Base-by-base conservation (phyloP, 2,888 invertebrate species). In the Schrankia costaestrigalis region DNA sequence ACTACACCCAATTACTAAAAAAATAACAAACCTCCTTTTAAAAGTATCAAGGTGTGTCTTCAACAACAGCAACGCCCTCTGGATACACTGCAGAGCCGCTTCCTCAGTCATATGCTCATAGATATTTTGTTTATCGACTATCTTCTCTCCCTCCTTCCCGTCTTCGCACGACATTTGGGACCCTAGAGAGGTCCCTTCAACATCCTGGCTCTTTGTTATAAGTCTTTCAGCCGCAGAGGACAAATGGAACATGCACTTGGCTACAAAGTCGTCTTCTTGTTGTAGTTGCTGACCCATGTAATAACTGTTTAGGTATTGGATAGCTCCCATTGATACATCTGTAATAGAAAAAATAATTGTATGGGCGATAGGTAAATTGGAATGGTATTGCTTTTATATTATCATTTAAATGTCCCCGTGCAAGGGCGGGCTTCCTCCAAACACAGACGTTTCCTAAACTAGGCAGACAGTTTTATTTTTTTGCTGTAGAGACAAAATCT, bases 21-120 rank as follows among this genome's bases (percentile, higher is more conserved):
- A 17, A 7, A 17, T 17, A 17, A 33, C 52, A 53, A 73, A 92
- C 91, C 93, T 91, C 57, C 94, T 90, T 38, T 95, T 91, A 75
- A 97, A 98, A 1, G 96, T 96, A 76, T 98, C 97, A 59, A 98
- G 90, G 83, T 98, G 98, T 0, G 97, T 97, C 73, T 97, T 95
- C 33, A 98, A 84, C 26, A 98, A 77, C 46, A 97, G 79, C 29
- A 98, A 76, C 17, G 97, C 97, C 54, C 97, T 90, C 78, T 98
- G 97, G 46, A 98, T 96, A 42, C 96, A 94, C 62, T 96, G 91
- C 30, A 98, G 73, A 35, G 95, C 95, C 3, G 94, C 92, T 58
- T 97, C 97, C 61, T 95, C 93, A 7, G 84, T 82, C 80, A 88
- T 85, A 38, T 85, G 81, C 28, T 85, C 85, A 32, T 85, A 85